These are phyloP conservation scores for Leptopilina syphax DNA, from an alignment of 2,888 invertebrate genomes.

Conservation along the genomic window DNA sequence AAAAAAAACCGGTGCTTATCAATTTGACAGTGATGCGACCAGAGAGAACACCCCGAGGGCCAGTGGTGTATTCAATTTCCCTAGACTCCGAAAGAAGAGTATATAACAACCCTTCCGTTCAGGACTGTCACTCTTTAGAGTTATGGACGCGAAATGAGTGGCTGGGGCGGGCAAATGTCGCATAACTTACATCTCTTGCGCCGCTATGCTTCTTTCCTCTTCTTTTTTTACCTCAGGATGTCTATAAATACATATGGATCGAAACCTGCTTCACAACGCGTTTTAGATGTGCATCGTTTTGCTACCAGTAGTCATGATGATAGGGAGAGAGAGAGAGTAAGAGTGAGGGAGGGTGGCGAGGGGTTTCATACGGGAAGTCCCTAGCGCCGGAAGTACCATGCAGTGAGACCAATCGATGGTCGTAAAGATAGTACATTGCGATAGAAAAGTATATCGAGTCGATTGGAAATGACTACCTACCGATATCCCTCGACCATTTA, in stretches of 20 bases:
- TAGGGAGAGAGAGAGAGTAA: too few species aligned
- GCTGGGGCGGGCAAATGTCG: constrained; percentile 76
- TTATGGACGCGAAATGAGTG: constrained; percentile 75
- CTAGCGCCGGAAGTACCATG: constrained; percentile 41
- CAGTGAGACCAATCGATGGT: constrained; percentile 52
- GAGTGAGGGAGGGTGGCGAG: too few species aligned
- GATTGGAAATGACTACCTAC: constrained; percentile 36
- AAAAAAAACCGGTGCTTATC: constrained; percentile 67
- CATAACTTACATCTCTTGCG: constrained; percentile 69
- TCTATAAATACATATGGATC: constrained; percentile 69
- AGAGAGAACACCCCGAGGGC: constrained; percentile 49
- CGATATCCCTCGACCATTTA: constrained; percentile 28
- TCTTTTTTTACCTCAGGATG: constrained; percentile 61
- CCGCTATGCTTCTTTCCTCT: constrained; percentile 63
- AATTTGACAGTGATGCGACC: constrained; percentile 71
- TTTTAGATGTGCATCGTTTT: constrained; percentile 45
- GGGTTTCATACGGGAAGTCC: constrained; percentile 46
- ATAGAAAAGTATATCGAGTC: constrained; percentile 28
- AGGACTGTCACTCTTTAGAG: constrained; percentile 73
- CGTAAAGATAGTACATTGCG: constrained; percentile 49
- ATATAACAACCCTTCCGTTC: constrained; percentile 72
- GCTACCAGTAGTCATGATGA: constrained; percentile 39
- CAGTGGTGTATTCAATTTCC: constrained; percentile 70
- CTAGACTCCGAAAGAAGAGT: constrained; percentile 62
- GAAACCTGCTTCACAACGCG: constrained; percentile 51